Percentiles rank a stretch among this genome's conserved stretches.
phyloP scores from a whole-genome alignment of 2,113 vertebrate genomes.

The Sceloporus undulatus region DNA sequence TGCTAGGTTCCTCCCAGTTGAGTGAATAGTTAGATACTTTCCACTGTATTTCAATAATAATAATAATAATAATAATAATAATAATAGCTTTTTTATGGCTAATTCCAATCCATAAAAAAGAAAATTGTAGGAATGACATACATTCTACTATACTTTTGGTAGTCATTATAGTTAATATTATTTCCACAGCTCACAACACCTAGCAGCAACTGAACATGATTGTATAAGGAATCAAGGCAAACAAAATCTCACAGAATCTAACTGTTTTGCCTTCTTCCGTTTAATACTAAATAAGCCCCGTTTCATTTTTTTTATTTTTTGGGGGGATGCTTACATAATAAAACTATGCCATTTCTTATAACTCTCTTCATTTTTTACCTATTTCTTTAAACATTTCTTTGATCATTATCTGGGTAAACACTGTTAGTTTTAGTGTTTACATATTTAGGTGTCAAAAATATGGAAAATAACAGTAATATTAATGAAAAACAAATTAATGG shows the following conservation, averaged over 20 bases:
- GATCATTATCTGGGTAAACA: background rate
- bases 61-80: too few relatives aligned
- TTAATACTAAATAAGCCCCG: background rate
- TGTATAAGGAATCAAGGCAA: background rate
- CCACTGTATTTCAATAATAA: background rate
- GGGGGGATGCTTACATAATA: background rate
- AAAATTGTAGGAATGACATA: background rate
- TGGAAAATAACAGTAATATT: background rate
- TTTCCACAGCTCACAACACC: background rate
- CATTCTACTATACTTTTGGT: background rate
- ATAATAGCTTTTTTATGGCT: background rate
- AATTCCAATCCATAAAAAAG: background rate
- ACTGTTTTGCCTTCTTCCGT: too few relatives aligned
- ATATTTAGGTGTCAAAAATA: conserved; percentile 12
- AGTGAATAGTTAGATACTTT: background rate
- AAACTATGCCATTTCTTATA: too few relatives aligned
- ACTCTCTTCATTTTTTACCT: background rate
- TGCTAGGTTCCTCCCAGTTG: background rate
- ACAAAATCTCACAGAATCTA: background rate
- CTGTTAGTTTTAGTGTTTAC: background rate
- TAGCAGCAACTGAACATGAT: background rate
- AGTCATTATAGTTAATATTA: background rate
- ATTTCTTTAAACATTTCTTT: background rate
- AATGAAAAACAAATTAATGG: conserved; percentile 55
- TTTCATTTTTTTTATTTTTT: background rate